Evolutionary conservation across 2,888 invertebrate species (phyloP).

Genomic region (Orthosia incerta): DNA sequence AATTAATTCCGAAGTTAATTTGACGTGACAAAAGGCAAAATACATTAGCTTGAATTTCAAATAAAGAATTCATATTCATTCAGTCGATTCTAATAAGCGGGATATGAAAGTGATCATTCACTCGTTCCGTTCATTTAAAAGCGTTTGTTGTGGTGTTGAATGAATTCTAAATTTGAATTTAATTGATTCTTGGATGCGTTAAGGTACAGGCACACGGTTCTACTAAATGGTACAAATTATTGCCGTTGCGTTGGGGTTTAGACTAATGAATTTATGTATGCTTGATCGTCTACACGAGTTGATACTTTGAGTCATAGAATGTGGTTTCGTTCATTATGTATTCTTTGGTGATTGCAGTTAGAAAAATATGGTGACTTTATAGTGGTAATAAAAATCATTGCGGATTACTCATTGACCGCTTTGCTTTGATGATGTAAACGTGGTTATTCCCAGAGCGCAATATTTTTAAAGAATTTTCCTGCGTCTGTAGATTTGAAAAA

Average conservation of each 20-base stretch:
- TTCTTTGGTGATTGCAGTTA: constrained; percentile 29
- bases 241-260: constrained; percentile 18
- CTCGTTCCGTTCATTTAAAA: constrained; percentile 65
- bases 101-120: constrained; percentile 68
- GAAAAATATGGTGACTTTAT: constrained; percentile 49
- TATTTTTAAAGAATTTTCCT: background rate
- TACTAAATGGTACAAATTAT: constrained; percentile 38
- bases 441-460: background rate
- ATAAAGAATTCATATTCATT: constrained; percentile 67
- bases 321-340: constrained; percentile 36
- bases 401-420: constrained; percentile 43
- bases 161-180: constrained; percentile 61
- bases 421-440: constrained; percentile 18
- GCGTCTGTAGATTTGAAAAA: background rate
- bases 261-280: constrained; percentile 35
- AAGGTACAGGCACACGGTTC: constrained; percentile 40
- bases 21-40: constrained; percentile 57
- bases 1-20: constrained; percentile 58
- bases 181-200: constrained; percentile 47
- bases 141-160: constrained; percentile 51
- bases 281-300: constrained; percentile 12
- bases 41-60: constrained; percentile 57
- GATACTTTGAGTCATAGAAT: constrained; percentile 39
- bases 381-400: constrained; percentile 27
- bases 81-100: constrained; percentile 64